These are phyloP conservation scores for Tetranychus truncatus DNA, from an alignment of 2,888 invertebrate species.

Conservation along the genomic window DNA sequence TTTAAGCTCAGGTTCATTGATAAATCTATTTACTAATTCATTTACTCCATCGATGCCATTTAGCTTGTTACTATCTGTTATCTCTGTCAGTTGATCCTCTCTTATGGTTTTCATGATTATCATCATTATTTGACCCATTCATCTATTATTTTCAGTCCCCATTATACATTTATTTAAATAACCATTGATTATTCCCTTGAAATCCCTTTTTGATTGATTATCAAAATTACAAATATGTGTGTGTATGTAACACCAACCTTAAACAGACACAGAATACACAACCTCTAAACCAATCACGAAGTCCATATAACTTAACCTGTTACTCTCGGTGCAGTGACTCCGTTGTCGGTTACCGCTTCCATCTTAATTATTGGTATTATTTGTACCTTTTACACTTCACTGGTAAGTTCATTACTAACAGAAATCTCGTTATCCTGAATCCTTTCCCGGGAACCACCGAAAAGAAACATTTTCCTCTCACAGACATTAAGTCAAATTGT, in stretches of 20 bases:
- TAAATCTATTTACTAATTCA: background rate
- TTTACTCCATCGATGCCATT: background rate
- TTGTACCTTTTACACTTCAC: slow-evolving; percentile 56
- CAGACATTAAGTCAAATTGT: too few species aligned
- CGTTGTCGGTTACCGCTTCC: slow-evolving; percentile 63
- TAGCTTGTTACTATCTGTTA: too few species aligned
- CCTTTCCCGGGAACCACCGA: too few species aligned
- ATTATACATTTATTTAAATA: too few species aligned
- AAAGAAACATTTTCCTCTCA: too few species aligned
- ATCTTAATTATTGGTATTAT: slow-evolving; percentile 40
- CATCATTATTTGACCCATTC: too few species aligned
- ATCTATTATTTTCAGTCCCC: too few species aligned
- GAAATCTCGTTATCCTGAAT: background rate
- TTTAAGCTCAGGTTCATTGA: slow-evolving; percentile 20
- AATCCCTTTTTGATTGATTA: background rate
- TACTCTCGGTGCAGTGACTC: slow-evolving; percentile 43
- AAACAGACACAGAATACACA: too few species aligned
- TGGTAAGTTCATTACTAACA: slow-evolving; percentile 44
- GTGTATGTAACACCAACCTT: too few species aligned
- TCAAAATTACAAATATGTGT: background rate
- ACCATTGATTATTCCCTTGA: too few species aligned
- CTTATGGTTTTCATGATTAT: too few species aligned
- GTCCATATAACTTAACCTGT: background rate
- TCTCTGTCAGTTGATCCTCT: too few species aligned
- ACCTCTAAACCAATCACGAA: background rate